Percentiles rank a stretch among this genome's conserved stretches.
Conservation (phyloP, 2,797 vertebrate species). For the Alcedo quadribrachys region DNA sequence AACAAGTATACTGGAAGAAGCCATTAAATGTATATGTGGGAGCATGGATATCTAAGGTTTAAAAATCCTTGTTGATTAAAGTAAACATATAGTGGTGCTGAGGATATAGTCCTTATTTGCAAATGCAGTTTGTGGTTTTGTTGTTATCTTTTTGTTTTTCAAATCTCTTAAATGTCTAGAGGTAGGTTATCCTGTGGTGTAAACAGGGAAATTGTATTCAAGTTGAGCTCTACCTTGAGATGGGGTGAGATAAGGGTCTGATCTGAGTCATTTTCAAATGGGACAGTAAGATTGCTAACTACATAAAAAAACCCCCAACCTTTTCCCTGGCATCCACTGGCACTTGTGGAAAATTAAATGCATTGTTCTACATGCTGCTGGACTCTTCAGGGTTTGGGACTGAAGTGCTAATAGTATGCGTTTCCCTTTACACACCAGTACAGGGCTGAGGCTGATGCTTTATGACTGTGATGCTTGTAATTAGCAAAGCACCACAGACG, state of each 20-base stretch:
- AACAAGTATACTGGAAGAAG: not conserved
- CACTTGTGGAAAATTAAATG: not conserved
- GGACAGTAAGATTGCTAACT: not conserved
- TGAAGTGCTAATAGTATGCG: not conserved
- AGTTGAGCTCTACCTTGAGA: not conserved
- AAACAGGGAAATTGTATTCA: not conserved
- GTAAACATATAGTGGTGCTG: not conserved
- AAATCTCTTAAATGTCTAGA: not conserved
- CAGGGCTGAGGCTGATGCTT: not conserved
- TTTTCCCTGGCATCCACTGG: not conserved
- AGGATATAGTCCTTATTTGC: not conserved
- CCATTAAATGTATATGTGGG: not conserved
- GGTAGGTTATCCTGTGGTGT: not conserved
- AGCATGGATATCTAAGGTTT: not conserved
- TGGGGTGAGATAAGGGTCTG: not conserved
- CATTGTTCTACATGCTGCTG: not conserved
- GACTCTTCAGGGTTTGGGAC: not conserved
- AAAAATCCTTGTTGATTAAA: not conserved
- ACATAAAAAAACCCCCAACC: too few species aligned
- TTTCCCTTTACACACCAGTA: not conserved
- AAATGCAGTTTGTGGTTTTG: not conserved
- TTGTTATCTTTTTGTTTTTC: not conserved
- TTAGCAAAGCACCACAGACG: not conserved
- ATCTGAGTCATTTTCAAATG: not conserved
- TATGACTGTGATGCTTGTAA: slow-evolving; percentile 17